Evolutionary conservation across 2,888 invertebrate species (phyloP).

Genomic region (Agriopis aurantiaria): DNA sequence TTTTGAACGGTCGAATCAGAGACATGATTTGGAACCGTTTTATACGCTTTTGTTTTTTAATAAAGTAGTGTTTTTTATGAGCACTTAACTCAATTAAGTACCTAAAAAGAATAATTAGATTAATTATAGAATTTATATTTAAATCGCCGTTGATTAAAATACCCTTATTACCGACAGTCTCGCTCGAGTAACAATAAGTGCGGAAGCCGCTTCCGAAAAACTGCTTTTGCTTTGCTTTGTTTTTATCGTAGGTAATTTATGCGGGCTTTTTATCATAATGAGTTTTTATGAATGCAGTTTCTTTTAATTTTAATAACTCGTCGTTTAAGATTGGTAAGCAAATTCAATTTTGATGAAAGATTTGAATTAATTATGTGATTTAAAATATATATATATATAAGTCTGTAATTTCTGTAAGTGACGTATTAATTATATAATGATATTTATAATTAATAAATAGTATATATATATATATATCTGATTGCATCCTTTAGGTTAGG

Average conservation of each 20-base stretch:
- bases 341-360: background rate
- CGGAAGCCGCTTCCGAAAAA: constrained; percentile 43
- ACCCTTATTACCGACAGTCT: background rate
- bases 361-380: background rate
- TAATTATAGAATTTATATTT: too few species aligned
- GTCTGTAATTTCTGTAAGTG: too few species aligned
- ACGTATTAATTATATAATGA: too few species aligned
- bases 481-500: too few species aligned
- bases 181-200: background rate
- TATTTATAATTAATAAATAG: too few species aligned
- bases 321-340: background rate
- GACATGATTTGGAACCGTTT: background rate
- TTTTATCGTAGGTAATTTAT: constrained; percentile 26
- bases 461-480: too few species aligned
- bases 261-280: constrained; percentile 5
- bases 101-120: background rate
- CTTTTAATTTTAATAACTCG: background rate
- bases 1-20: constrained; percentile 58
- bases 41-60: background rate
- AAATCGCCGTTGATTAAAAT: too few species aligned
- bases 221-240: constrained; percentile 24
- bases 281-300: constrained; percentile 6
- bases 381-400: too few species aligned
- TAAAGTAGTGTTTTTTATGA: background rate
- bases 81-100: background rate